Base-by-base conservation (phyloP, 1,140 invertebrate genomes). In the Temnothorax longispinosus region DNA sequence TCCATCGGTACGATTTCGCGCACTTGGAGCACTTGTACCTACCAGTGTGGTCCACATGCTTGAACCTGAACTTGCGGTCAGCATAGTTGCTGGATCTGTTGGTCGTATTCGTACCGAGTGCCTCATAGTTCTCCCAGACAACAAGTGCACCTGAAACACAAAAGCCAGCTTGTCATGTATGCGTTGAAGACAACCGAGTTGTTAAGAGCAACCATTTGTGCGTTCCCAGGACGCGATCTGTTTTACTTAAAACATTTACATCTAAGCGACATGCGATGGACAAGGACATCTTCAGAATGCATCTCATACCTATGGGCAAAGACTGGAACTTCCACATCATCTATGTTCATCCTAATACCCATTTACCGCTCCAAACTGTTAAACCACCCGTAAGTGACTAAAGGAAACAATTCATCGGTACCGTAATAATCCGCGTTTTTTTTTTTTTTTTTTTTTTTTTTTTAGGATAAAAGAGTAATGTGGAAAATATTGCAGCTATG, bases 1-100 rank as follows among this genome's bases (percentile, higher is more conserved):
- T 95, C 82, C 94, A 94, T 7, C 93, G 93, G 85, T 96, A 96
- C 2, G 91, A 90, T 10, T 95, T 94, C 6, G 92, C 93, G 72
- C 96, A 96, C 38, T 93, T 94, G 35, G 90, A 89, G 35, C 94
- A 95, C 10, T 91, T 90, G 72, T 89, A 93, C 56, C 91, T 91
- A 1, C 76, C 67, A 35, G 35, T 44, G 4, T 77, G 77, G 3
- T 64, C 76, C 13, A 15, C 4, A 44, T 67, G 41, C 15, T 80
- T 87, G 21, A 50, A 50, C 3, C 87, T 89, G 11, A 80, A 74
- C 11, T 89, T 88, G 27, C 77, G 74, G 0, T 41, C 74, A 4
- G 62, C 69, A 27, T 88, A 84, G 6, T 80, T 58, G 3, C 56
- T 60, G 77, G 56, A 62, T 32, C 84, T 80, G n/a, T 52, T 35